Evolutionary conservation across 2,888 invertebrate genomes (phyloP), one percentile per base, ranked within the genome.

Genomic region (Drosophila meridionalis): DNA sequence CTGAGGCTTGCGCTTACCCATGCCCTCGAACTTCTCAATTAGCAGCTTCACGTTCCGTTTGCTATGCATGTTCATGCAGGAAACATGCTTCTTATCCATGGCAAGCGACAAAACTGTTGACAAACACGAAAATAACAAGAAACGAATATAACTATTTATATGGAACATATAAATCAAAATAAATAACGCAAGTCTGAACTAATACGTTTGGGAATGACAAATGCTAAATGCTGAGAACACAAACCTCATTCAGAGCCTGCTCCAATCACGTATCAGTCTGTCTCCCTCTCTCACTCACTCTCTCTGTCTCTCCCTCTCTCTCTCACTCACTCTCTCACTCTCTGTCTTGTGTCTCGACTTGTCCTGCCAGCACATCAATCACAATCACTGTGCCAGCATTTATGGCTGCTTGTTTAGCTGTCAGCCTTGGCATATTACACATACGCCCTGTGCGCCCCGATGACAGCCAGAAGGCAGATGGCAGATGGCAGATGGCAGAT

Each of bases 371-470:
- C 63, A 62, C 76, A 80, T 78, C 77, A 78, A 78, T 80, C 77
- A 78, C 77, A 80, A 75, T 75, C 76, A 71, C 38, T 40, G 50
- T 61, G 43, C 26, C 38, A 66, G 47, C 80, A 80, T 78, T 75
- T 78, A 71, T 75, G 73, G 78, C 78, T 64, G 75, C 63, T 58
- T 76, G 76, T 76, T 75, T 32, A 70, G 52, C 76, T 75, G 76
- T 75, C 80, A 66, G 45, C 48, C 59, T 48, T 79, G 80, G 64
- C 76, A 76, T 58, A 78, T 75, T 78, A 71, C 80, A 71, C 76
- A 78, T 76, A 79, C 76, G 76, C 76, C 57, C 57, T 28, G 60
- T 64, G 36, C 34, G 36, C 38, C 14, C 36, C 38, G 50, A 57
- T 74, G 72, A 65, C 65, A 76, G 55, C 42, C 48, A 26, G 52